A percentile compares a stretch with the other conserved stretches of the same genome.
Conservation (phyloP, 2,797 vertebrate genomes). For the Zalophus californianus region DNA sequence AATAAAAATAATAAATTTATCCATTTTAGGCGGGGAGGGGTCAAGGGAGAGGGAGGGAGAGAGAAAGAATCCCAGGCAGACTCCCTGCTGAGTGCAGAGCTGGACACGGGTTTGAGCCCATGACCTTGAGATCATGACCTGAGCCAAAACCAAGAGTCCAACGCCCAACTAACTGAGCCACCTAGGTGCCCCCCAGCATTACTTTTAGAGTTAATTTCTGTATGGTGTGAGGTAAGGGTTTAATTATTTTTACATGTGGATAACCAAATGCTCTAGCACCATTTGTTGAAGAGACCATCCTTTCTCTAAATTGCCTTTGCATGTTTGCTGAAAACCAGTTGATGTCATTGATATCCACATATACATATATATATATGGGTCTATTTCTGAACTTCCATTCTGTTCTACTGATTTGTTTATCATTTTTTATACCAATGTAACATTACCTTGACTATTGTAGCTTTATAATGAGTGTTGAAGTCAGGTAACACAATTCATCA, state of each 20-base stretch:
- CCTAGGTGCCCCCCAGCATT: not conserved
- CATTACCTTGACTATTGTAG: not conserved
- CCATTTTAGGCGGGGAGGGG: not conserved
- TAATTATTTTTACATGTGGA: not conserved
- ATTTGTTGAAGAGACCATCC: not conserved
- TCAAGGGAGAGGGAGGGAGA: not conserved
- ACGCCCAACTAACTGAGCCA: not conserved
- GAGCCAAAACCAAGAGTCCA: not conserved
- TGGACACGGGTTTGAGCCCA: not conserved
- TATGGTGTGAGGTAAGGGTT: not conserved
- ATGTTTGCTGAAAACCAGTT: not conserved
- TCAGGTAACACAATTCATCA: not conserved
- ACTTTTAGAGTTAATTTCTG: not conserved
- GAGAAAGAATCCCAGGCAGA: not conserved
- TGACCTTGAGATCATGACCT: not conserved
- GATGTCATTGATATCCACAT: not conserved
- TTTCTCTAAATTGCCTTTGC: not conserved
- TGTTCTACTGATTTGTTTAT: not conserved
- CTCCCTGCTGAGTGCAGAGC: rapidly evolving
- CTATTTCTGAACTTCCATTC: not conserved
- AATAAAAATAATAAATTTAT: too few relatives aligned
- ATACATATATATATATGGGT: not conserved
- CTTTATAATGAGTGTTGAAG: not conserved
- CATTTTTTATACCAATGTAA: not conserved
- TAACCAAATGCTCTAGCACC: not conserved